Evolutionary conservation across 30 jellyfish, hydroid and myxozoan species (phyloP).

Genomic region (Turritopsis dohrnii): DNA sequence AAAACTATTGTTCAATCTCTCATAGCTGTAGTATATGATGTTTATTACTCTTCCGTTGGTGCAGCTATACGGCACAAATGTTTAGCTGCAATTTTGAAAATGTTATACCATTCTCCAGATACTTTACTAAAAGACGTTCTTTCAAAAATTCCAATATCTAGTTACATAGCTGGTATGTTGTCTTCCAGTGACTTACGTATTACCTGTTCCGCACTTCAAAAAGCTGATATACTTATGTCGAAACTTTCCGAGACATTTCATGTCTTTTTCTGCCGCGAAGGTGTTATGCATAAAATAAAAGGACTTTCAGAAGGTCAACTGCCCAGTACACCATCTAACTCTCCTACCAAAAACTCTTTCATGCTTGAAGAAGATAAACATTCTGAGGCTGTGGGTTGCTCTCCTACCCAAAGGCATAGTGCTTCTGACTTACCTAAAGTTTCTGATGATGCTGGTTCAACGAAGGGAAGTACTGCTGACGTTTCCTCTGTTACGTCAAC

Average conservation of each 20-base stretch:
- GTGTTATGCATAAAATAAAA: constrained; percentile 86
- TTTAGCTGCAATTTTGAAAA: constrained; percentile 57
- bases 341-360: constrained; percentile 2
- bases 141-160: constrained; percentile 64
- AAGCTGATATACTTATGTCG: constrained; percentile 79
- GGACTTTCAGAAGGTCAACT: constrained; percentile 1
- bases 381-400: constrained; percentile 2
- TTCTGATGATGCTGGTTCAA: constrained; percentile 6
- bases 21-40: constrained; percentile 68
- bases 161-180: constrained; percentile 96
- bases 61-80: constrained; percentile 95
- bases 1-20: constrained; percentile 56
- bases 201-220: constrained; percentile 85
- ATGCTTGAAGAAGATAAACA: constrained; percentile 18
- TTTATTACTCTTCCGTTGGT: constrained; percentile 93
- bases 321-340: constrained; percentile 5
- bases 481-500: neutral
- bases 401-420: constrained; percentile 2
- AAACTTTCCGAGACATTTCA: constrained; percentile 81
- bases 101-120: constrained; percentile 74
- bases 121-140: constrained; percentile 47
- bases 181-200: constrained; percentile 74
- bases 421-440: neutral
- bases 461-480: neutral
- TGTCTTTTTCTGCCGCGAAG: constrained; percentile 87